Conservation (phyloP, 2,888 invertebrate genomes). For the Pimpla rufipes region DNA sequence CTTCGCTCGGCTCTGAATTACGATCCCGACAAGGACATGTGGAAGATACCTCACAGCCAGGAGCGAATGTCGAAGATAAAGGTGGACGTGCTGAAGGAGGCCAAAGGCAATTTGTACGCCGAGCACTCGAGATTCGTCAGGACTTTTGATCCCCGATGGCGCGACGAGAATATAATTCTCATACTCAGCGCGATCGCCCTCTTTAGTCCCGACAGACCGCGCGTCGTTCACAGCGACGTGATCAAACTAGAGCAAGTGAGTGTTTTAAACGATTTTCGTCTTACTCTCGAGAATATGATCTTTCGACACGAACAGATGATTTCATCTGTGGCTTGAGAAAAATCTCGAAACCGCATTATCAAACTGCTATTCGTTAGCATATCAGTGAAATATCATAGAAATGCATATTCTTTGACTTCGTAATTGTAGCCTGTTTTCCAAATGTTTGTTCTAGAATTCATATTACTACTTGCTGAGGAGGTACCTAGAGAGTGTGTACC, state of each 20-base stretch:
- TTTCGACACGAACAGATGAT: constrained; percentile 15
- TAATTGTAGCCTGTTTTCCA: constrained; percentile 44
- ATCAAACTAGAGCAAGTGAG: constrained; percentile 94
- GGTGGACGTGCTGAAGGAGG: constrained; percentile 95
- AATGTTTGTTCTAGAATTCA: constrained; percentile 89
- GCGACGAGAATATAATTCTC: constrained; percentile 96
- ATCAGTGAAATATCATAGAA: constrained; percentile 8
- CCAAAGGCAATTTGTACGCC: constrained; percentile 95
- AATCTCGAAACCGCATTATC: too few relatives aligned
- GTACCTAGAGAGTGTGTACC: constrained; percentile 93
- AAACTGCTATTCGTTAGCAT: too few relatives aligned
- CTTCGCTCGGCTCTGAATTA: constrained; percentile 97
- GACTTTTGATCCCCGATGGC: constrained; percentile 94
- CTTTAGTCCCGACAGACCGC: constrained; percentile 93
- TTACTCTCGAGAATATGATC: neutral
- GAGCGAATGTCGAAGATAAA: constrained; percentile 92
- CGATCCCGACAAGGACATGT: constrained; percentile 94
- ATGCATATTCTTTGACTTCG: constrained; percentile 52
- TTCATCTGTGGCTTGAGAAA: constrained; percentile 28
- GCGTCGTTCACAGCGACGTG: constrained; percentile 93
- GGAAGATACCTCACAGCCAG: constrained; percentile 95
- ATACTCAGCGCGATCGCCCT: constrained; percentile 96
- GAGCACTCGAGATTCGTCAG: constrained; percentile 94
- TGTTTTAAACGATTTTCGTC: constrained; percentile 26
- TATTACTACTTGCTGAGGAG: constrained; percentile 95